A percentile compares a stretch with the other conserved stretches of the same genome.
Conservation (phyloP, 37 sponge, comb jelly and placozoan genomes). For the Spongia lamella region DNA sequence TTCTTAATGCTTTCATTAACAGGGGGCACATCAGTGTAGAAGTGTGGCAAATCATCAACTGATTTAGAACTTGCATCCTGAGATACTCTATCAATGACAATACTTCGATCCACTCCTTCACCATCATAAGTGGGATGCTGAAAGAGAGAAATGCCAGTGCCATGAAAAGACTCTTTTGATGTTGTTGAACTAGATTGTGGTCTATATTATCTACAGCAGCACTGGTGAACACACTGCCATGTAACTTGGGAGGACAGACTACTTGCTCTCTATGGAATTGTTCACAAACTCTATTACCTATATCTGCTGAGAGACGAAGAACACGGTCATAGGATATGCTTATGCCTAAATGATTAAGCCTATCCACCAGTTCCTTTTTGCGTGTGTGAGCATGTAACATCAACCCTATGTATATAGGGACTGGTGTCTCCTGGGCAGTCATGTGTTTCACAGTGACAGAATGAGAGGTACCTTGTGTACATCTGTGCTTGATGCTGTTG, state of each 20-base stretch:
- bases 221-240: slow-evolving; percentile 24
- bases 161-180: slow-evolving; percentile 35
- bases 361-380: slow-evolving; percentile 31
- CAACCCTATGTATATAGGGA: slow-evolving; percentile 16
- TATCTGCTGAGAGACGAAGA: slow-evolving; percentile 32
- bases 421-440: no score
- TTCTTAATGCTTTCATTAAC: neutral
- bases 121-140: slow-evolving; percentile 4
- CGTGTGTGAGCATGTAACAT: slow-evolving; percentile 36
- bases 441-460: slow-evolving; percentile 28
- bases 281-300: neutral
- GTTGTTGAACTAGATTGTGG: slow-evolving; percentile 12
- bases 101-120: neutral
- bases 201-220: slow-evolving; percentile 27
- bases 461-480: neutral
- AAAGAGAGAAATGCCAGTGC: no score
- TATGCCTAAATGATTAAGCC: slow-evolving; percentile 8
- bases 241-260: slow-evolving; percentile 13
- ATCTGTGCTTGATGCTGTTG: neutral
- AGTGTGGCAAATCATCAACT: no score
- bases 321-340: no score
- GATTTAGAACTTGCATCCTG: neutral
- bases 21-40: no score
- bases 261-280: no score
- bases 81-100: neutral